Evolutionary conservation across 2,888 invertebrate genomes (phyloP), one percentile per base, ranked within the genome.

Genomic region (Elmis aenea): DNA sequence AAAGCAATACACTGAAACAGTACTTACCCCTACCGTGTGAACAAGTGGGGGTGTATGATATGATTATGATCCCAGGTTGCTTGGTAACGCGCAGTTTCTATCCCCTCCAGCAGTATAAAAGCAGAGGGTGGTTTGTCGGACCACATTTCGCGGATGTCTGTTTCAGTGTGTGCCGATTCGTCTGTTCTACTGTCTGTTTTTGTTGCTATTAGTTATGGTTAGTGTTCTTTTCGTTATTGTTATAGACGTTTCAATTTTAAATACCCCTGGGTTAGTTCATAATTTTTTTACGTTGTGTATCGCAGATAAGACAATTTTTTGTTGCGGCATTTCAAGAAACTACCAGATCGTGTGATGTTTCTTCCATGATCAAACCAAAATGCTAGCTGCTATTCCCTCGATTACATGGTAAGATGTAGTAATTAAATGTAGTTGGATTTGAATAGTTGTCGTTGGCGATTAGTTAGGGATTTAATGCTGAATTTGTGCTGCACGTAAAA

Each of bases 11-110:
- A 39, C 43, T 43, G 39, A 37, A 43, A 43, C 43, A 43, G 39
- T 39, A 38, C 36, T 39, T 39, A 43, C 43, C 43, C 43, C n/a
- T n/a, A n/a, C n/a, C n/a, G 18, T 5, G 18, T 5, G 18, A 18
- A 18, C 29, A 34, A 40, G 40, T 37, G 47, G 54, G 52, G 48
- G 56, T 52, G 59, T 59, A 64, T 65, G 65, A 66, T 66, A 66
- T 66, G 66, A 66, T 66, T 66, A 66, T 66, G 64, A 66, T 65
- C 63, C 64, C 55, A 50, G 56, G 66, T 66, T 64, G 65, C 66
- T 51, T 56, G 54, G 65, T 48, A 61, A 66, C 65, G 61, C 62
- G 62, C 64, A 63, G 63, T 62, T 59, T 64, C 61, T 59, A 61
- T 59, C 61, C 64, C 65, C 62, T 45, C 62, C 52, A 54, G 57